phyloP scores from a whole-genome alignment of 2,797 vertebrate genomes.

The Epinephelus malabaricus region DNA sequence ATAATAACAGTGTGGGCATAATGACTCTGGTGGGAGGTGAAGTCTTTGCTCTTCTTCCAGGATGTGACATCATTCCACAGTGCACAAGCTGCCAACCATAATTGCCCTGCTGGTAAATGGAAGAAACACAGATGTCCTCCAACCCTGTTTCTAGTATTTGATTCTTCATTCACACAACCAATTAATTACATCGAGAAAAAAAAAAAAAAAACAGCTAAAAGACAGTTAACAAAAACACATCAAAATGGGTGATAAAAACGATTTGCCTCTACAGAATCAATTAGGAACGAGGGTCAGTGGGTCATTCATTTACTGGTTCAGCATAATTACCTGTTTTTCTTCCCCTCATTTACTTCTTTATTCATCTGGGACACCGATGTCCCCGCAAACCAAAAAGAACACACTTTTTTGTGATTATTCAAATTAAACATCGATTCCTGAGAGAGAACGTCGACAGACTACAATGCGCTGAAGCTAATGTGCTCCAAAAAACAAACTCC shows the following conservation, averaged over 20 bases:
- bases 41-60: constrained; percentile 64
- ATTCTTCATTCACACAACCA: constrained; percentile 76
- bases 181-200: constrained; percentile 83
- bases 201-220: constrained; percentile 43
- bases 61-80: constrained; percentile 70
- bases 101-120: constrained; percentile 67
- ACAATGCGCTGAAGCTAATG: constrained; percentile 65
- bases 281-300: constrained; percentile 84
- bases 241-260: constrained; percentile 77
- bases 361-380: constrained; percentile 83
- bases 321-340: constrained; percentile 90
- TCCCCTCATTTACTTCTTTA: constrained; percentile 87
- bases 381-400: constrained; percentile 80
- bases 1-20: constrained; percentile 41
- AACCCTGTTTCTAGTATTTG: constrained; percentile 51
- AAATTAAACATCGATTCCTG: constrained; percentile 86
- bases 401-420: constrained; percentile 80
- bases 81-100: constrained; percentile 58
- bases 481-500: constrained; percentile 77
- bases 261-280: constrained; percentile 84
- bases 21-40: constrained; percentile 46
- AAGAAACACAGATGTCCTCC: constrained; percentile 50
- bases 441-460: constrained; percentile 74
- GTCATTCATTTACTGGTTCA: constrained; percentile 87
- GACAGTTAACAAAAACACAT: constrained; percentile 81